These are phyloP conservation scores for Hylomyscus alleni DNA, from an alignment of 2,797 vertebrate species.

Conservation along the genomic window DNA sequence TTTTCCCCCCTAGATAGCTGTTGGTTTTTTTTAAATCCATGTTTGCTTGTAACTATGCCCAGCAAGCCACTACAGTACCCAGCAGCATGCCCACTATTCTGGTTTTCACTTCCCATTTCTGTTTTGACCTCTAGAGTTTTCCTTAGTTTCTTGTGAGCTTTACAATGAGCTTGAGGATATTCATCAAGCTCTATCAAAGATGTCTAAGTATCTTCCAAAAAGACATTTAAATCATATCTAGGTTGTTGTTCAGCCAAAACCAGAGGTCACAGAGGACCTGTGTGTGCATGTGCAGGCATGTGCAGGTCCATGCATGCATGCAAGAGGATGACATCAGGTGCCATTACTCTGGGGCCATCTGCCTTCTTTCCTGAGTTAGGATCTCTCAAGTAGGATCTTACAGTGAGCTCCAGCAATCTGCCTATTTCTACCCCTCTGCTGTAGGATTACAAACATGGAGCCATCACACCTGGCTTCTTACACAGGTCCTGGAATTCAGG, in stretches of 20 bases:
- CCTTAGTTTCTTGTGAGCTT: conserved; percentile 56
- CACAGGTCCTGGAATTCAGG: not conserved
- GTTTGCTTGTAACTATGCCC: not conserved
- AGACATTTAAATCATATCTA: not conserved
- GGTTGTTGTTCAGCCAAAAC: conserved; percentile 25
- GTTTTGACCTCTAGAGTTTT: not conserved
- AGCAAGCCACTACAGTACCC: not conserved
- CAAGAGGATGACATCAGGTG: not conserved
- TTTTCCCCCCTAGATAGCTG: not conserved
- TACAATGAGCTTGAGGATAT: not conserved
- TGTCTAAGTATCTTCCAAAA: conserved; percentile 29
- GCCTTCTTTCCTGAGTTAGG: not conserved
- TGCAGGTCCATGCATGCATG: not conserved
- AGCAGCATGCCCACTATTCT: not conserved
- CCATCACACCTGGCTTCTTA: not conserved
- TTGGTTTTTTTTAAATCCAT: not conserved
- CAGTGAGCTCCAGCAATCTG: not conserved
- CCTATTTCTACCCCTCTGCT: not conserved
- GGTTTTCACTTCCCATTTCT: conserved; percentile 48
- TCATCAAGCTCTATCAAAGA: conserved; percentile 20
- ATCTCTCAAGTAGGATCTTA: not conserved
- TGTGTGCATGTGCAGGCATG: not conserved
- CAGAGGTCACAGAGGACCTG: not conserved
- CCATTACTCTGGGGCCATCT: not conserved
- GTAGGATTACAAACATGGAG: not conserved